Conservation (phyloP, 2,797 vertebrate species). For the Silurus aristotelis region DNA sequence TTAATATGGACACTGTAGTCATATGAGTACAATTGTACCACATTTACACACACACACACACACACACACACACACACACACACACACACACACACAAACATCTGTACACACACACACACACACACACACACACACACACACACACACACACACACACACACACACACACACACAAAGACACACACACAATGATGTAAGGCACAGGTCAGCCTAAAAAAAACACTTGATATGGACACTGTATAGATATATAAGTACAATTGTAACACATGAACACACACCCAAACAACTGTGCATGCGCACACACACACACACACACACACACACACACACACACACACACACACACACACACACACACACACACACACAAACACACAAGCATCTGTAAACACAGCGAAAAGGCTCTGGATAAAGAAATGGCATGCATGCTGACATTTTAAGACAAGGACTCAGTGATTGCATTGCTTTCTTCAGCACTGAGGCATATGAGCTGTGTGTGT, state of each 20-base stretch:
- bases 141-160: too few relatives aligned
- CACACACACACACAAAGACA: too few relatives aligned
- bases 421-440: constrained; percentile 54
- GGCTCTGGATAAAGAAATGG: constrained; percentile 19
- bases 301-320: neutral
- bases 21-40: too few relatives aligned
- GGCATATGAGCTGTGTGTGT: neutral
- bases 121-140: too few relatives aligned
- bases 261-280: neutral
- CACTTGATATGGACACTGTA: neutral
- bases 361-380: neutral
- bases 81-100: too few relatives aligned
- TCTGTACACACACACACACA: too few relatives aligned
- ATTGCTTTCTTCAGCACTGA: constrained; percentile 14
- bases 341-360: neutral
- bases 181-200: too few relatives aligned
- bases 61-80: too few relatives aligned
- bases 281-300: neutral
- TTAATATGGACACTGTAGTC: neutral
- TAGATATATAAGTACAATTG: neutral
- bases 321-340: neutral
- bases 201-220: too few relatives aligned
- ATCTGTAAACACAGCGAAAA: constrained; percentile 2
- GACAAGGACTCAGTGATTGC: constrained; percentile 56
- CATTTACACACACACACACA: too few relatives aligned